phyloP scores from a whole-genome alignment of 1,140 invertebrate genomes.

The Lasaia peninsularis region DNA sequence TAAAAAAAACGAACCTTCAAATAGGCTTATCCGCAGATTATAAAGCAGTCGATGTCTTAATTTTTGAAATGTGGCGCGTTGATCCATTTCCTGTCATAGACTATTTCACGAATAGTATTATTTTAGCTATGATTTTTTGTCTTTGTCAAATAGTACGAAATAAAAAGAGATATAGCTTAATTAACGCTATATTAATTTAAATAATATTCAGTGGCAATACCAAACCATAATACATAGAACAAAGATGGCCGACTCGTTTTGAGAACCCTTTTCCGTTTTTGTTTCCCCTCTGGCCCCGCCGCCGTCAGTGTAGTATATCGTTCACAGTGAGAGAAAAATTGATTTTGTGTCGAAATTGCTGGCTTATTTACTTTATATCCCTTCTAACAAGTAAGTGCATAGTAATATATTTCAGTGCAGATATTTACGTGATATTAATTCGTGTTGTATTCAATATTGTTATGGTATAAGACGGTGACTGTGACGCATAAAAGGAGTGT shows the following conservation, averaged over 20 bases:
- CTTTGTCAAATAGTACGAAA: too few relatives aligned
- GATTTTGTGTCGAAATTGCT: slow-evolving; percentile 74
- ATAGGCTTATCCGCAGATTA: too few relatives aligned
- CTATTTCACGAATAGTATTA: too few relatives aligned
- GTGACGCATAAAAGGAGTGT: slow-evolving; percentile 78
- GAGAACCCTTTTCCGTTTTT: slow-evolving; percentile 76
- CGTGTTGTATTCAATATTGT: slow-evolving; percentile 45
- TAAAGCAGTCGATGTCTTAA: not conserved
- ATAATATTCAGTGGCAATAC: not conserved
- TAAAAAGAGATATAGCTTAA: too few relatives aligned
- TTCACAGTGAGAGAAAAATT: slow-evolving; percentile 76
- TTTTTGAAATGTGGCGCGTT: too few relatives aligned
- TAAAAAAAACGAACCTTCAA: too few relatives aligned
- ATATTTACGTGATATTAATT: slow-evolving; percentile 44
- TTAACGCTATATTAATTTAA: too few relatives aligned
- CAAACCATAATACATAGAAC: slow-evolving; percentile 6
- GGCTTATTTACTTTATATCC: slow-evolving; percentile 75
- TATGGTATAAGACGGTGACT: slow-evolving; percentile 57
- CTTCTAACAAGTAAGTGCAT: slow-evolving; percentile 77
- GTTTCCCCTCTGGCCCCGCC: slow-evolving; percentile 75
- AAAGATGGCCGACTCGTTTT: slow-evolving; percentile 49
- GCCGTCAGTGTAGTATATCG: slow-evolving; percentile 76
- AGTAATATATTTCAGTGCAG: slow-evolving; percentile 54
- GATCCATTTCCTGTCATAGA: too few relatives aligned
- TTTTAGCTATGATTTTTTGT: too few relatives aligned